Conservation (phyloP, 2,113 vertebrate genomes). For the Myrmecophaga tridactyla region DNA sequence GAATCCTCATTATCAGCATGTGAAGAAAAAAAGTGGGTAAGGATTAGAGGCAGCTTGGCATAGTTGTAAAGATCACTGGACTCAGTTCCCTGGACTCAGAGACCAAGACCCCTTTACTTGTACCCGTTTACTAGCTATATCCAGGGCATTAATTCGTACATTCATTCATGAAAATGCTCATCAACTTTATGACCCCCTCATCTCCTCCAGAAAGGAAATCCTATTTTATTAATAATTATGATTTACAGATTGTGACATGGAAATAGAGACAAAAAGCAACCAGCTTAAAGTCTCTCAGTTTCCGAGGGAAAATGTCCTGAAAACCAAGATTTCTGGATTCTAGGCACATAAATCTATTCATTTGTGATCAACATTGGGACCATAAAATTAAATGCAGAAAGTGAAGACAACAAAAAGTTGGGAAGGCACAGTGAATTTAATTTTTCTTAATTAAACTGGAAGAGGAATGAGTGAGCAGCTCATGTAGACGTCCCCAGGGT, state of each 20-base stretch:
- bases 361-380: not conserved
- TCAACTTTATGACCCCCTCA: not conserved
- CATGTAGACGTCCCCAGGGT: not conserved
- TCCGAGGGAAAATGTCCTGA: not conserved
- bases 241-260: not conserved
- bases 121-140: not conserved
- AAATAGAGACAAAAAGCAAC: not conserved
- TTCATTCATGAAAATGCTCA: not conserved
- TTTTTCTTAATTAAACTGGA: conserved; percentile 3
- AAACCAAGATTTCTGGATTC: not conserved
- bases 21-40: conserved; percentile 71
- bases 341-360: not conserved
- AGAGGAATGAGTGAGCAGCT: not conserved
- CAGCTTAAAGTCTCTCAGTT: not conserved
- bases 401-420: conserved; percentile 33
- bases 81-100: not conserved
- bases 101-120: not conserved
- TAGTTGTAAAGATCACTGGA: not conserved
- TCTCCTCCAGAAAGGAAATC: not conserved
- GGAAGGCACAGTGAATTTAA: not conserved
- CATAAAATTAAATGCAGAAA: not conserved
- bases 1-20: conserved; percentile 75
- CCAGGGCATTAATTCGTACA: not conserved
- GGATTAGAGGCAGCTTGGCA: conserved; percentile 55
- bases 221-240: not conserved